These are phyloP conservation scores for Atrina japonica DNA, from an alignment of 2,888 invertebrate genomes.

Conservation along the genomic window DNA sequence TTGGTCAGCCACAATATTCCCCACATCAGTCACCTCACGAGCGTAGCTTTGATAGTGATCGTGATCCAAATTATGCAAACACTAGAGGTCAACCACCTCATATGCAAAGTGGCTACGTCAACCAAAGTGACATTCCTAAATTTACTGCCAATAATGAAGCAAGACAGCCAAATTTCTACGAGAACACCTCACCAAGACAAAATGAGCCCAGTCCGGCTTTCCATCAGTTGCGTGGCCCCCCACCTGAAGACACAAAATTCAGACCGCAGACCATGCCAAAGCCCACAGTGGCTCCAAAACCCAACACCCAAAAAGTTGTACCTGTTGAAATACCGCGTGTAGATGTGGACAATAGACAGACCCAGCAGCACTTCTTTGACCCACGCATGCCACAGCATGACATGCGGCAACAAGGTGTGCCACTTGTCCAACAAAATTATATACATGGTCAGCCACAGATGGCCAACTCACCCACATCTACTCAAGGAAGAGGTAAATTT, in stretches of 20 bases:
- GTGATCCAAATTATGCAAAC: constrained; percentile 61
- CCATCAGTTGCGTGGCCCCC: constrained; percentile 65
- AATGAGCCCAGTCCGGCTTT: constrained; percentile 70
- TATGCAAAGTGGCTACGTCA: constrained; percentile 55
- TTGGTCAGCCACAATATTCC: constrained; percentile 59
- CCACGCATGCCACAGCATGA: constrained; percentile 45
- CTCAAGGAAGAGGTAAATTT: constrained; percentile 48
- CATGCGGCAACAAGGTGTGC: constrained; percentile 38
- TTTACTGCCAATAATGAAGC: constrained; percentile 71
- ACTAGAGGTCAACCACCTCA: constrained; percentile 56
- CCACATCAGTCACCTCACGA: constrained; percentile 50
- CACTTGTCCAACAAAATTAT: constrained; percentile 22
- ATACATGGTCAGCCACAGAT: constrained; percentile 35
- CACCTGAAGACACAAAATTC: constrained; percentile 52
- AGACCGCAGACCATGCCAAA: constrained; percentile 52
- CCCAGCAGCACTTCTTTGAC: constrained; percentile 68
- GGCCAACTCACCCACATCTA: constrained; percentile 52
- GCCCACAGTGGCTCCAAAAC: constrained; percentile 64
- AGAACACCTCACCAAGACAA: constrained; percentile 69
- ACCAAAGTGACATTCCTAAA: constrained; percentile 74
- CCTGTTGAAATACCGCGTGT: constrained; percentile 66
- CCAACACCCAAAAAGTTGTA: constrained; percentile 59
- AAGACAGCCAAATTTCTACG: constrained; percentile 73
- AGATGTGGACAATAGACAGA: constrained; percentile 65
- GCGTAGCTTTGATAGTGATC: constrained; percentile 58